Percentiles rank a stretch among this genome's conserved stretches.
Conservation (phyloP, 2,888 invertebrate genomes). For the Sepioteuthis lessoniana region DNA sequence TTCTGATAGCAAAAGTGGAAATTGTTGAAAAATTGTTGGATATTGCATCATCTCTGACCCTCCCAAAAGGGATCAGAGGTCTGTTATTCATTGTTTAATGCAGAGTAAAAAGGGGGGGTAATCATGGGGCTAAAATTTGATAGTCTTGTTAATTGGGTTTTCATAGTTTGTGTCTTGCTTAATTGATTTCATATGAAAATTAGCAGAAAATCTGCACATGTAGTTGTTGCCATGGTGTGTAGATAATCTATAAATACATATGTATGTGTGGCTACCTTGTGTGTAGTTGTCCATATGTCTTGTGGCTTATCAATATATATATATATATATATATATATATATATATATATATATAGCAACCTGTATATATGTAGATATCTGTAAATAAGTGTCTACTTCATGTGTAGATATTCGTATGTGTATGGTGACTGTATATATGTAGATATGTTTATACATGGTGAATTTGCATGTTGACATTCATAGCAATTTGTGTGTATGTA, state of each 20-base stretch:
- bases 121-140: neutral
- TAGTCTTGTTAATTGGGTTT: neutral
- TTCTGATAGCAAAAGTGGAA: conserved; percentile 1
- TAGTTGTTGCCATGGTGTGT: neutral
- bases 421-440: neutral
- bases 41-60: neutral
- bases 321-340: too few relatives aligned
- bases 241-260: neutral
- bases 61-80: neutral
- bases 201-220: neutral
- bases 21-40: neutral
- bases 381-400: neutral
- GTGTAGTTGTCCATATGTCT: neutral
- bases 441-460: neutral
- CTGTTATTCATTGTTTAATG: neutral
- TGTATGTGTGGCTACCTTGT: neutral
- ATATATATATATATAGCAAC: too few relatives aligned
- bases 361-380: neutral
- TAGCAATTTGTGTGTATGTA: neutral
- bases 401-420: neutral
- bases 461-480: neutral
- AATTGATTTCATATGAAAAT: neutral
- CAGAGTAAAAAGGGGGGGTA: neutral
- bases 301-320: too few relatives aligned
- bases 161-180: neutral